Evolutionary conservation across 1,140 invertebrate species (phyloP).

Genomic region (Nasonia vitripennis): DNA sequence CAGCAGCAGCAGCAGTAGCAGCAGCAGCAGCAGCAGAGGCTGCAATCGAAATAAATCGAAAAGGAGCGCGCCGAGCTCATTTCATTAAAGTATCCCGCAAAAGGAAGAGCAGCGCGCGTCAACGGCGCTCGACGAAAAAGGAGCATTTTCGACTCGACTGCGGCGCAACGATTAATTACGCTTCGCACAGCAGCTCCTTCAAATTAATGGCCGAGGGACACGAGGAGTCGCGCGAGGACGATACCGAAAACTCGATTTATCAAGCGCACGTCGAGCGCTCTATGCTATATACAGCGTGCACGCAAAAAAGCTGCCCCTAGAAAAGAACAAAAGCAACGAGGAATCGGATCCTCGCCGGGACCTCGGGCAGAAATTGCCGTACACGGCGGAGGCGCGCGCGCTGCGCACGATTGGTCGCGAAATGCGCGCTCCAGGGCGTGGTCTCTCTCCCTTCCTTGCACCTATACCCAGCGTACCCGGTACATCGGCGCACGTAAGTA

Average conservation of each 20-base stretch:
- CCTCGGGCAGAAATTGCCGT: background rate
- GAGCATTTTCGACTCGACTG: conserved; percentile 34
- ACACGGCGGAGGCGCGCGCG: background rate
- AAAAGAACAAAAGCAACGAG: background rate
- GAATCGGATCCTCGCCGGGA: background rate
- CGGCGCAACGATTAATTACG: conserved; percentile 49
- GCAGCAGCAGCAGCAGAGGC: too few species aligned
- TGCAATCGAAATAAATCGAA: conserved; percentile 41
- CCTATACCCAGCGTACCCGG: conserved; percentile 40
- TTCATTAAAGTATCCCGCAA: conserved; percentile 42
- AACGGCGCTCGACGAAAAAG: conserved; percentile 31
- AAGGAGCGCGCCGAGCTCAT: conserved; percentile 27
- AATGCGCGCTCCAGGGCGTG: conserved; percentile 65
- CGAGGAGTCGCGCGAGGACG: conserved; percentile 25
- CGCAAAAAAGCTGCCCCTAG: background rate
- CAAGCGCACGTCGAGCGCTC: conserved; percentile 24
- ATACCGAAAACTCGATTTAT: conserved; percentile 50
- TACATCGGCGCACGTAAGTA: background rate
- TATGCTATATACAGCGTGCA: background rate
- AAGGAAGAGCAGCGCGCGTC: background rate
- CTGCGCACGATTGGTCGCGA: conserved; percentile 63
- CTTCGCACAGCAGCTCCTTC: conserved; percentile 39
- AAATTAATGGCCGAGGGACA: conserved; percentile 50
- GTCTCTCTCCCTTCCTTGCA: conserved; percentile 59
- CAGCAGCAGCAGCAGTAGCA: too few species aligned